phyloP scores from a whole-genome alignment of 2,888 invertebrate species.

The Drosophila cracens region DNA sequence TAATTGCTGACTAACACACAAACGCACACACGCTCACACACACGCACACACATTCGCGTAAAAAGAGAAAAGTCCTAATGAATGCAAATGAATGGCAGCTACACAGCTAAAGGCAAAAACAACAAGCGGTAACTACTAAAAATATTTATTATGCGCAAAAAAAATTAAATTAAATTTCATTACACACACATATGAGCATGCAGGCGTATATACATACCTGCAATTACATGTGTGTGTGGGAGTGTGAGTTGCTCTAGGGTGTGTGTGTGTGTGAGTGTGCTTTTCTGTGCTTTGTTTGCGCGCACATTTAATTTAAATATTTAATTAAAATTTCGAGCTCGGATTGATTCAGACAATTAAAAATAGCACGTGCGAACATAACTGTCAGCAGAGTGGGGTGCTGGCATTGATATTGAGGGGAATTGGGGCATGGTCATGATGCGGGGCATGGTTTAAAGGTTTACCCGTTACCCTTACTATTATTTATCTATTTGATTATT shows the following conservation, averaged over 20 bases:
- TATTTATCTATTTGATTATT: constrained; percentile 46
- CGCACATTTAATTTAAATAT: constrained; percentile 76
- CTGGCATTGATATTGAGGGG: not conserved
- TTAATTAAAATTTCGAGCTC: constrained; percentile 78
- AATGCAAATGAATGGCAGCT: constrained; percentile 75
- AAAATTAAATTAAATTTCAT: constrained; percentile 58
- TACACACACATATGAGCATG: constrained; percentile 30
- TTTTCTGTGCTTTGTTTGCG: constrained; percentile 51
- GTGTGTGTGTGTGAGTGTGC: constrained; percentile 20
- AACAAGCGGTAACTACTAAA: constrained; percentile 57
- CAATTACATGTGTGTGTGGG: constrained; percentile 8
- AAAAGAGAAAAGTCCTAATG: constrained; percentile 60
- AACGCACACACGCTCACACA: constrained; percentile 17
- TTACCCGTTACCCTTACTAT: constrained; percentile 4
- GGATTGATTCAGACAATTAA: constrained; percentile 78
- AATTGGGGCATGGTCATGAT: not conserved
- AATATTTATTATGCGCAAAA: constrained; percentile 69
- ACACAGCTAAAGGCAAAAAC: constrained; percentile 40
- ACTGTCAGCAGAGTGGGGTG: not conserved
- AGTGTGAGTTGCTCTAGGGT: constrained; percentile 1
- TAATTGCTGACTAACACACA: constrained; percentile 61
- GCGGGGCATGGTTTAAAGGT: not conserved
- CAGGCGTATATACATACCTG: constrained; percentile 13
- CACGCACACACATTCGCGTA: constrained; percentile 17
- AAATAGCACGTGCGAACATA: constrained; percentile 54